These are phyloP conservation scores for Agrochola lychnidis DNA, from an alignment of 2,888 invertebrate species.

Conservation along the genomic window DNA sequence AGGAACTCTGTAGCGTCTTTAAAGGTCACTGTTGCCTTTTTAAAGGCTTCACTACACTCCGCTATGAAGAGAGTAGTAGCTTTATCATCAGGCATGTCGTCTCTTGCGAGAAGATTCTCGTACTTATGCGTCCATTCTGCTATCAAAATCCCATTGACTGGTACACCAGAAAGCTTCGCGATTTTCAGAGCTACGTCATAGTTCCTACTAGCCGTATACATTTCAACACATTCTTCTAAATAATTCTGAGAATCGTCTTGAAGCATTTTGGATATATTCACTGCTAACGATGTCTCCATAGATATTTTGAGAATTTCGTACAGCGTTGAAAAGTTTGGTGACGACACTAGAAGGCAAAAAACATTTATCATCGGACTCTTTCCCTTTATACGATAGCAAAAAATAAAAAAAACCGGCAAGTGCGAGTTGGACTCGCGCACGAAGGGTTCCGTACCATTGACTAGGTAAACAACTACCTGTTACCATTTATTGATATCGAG, in stretches of 20 bases:
- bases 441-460: no score
- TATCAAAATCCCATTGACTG: constrained; percentile 88
- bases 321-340: constrained; percentile 83
- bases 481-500: no score
- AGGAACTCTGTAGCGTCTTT: constrained; percentile 92
- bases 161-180: constrained; percentile 87
- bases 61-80: constrained; percentile 89
- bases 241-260: constrained; percentile 84
- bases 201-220: constrained; percentile 86
- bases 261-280: constrained; percentile 88
- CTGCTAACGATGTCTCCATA: constrained; percentile 88
- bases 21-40: constrained; percentile 91
- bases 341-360: constrained; percentile 76
- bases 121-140: constrained; percentile 90
- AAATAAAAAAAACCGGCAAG: no score
- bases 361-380: constrained; percentile 1
- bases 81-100: constrained; percentile 80
- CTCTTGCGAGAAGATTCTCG: constrained; percentile 78
- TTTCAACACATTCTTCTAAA: constrained; percentile 89
- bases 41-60: constrained; percentile 92
- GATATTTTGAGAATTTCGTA: constrained; percentile 91
- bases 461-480: no score
- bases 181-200: constrained; percentile 91
- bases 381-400: not conserved
- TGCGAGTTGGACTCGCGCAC: no score